A percentile compares a stretch with the other conserved stretches of the same genome.
Evolutionary conservation across 2,888 invertebrate genomes (phyloP).

Genomic region (Mantis religiosa): DNA sequence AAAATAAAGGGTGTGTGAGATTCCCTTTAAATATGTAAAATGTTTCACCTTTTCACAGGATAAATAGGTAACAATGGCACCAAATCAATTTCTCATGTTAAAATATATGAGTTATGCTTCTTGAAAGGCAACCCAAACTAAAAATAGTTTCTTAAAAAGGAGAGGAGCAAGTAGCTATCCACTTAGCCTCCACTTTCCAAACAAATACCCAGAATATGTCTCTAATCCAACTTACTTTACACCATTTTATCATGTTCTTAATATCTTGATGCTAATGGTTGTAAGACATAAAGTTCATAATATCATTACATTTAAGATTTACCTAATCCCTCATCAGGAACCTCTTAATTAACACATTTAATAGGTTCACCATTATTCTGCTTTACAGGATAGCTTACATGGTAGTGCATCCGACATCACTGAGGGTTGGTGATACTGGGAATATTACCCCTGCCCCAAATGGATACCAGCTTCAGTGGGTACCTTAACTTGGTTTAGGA

Average conservation of each 20-base stretch:
- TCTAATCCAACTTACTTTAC: too few relatives aligned
- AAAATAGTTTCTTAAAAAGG: not conserved
- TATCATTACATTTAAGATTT: not conserved
- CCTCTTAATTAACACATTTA: not conserved
- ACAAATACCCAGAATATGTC: not conserved
- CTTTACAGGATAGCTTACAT: slow-evolving; percentile 12
- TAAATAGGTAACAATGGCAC: not conserved
- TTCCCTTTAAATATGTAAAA: too few relatives aligned
- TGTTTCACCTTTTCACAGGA: not conserved
- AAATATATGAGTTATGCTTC: not conserved
- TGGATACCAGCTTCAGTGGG: slow-evolving; percentile 13
- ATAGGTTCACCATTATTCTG: slow-evolving; percentile 7
- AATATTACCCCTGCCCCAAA: slow-evolving; percentile 11
- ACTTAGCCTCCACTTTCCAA: not conserved
- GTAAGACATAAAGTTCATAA: too few relatives aligned
- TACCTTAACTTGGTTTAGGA: slow-evolving; percentile 2
- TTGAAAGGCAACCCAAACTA: not conserved
- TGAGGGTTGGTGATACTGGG: not conserved
- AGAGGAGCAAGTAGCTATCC: not conserved
- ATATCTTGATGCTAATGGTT: too few relatives aligned
- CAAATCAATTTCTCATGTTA: not conserved
- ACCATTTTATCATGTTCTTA: too few relatives aligned
- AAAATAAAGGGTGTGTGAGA: too few relatives aligned
- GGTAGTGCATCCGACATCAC: slow-evolving; percentile 1
- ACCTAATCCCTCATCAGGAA: not conserved